Evolutionary conservation across 2,113 vertebrate species (phyloP), one percentile per base, ranked within the genome.

Genomic region (Xenotilapia leptura): DNA sequence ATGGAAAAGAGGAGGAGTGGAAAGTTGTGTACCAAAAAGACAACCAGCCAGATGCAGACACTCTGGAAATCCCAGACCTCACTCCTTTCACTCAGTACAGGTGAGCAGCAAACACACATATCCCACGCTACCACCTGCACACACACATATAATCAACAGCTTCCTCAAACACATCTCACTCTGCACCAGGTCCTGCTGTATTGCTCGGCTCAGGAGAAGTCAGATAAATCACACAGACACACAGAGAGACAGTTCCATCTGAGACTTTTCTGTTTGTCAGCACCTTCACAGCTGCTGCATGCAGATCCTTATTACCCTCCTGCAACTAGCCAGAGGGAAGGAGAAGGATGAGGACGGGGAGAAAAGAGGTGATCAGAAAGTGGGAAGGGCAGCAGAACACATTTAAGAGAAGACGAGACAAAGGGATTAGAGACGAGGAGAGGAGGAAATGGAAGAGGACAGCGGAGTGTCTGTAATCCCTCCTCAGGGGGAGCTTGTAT

Each of bases 1-100:
- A 86, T 14, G 87, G 82, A 6, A 58, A 86, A 13, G 97, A 98
- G 1, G 98, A 98, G 45, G 96, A 96, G 4, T 99, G 98, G 98
- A 95, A 96, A 70, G 96, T 90, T 54, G 94, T 99, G 56, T 96
- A 93, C 6, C 97, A 98, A 92, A 97, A 97, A 80, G 97, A 98
- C 79, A 98, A 98, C 19, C 96, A 97, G 54, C 97, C 98, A 0
- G 96, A 98, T 6, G 96, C 97, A 87, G 97, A 98, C 91, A 93
- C 89, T 15, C 92, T 99, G 95, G 97, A 99, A 87, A 97, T 99
- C 56, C 98, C 98, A 0, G 95, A 98, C 95, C 97, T 99, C 89
- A 97, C 92, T 1, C 98, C 98, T 0, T 99, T 98, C 89, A 99
- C 98, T 45, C 96, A 97, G 90, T 99, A 99, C 97, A 98, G 98